Evolutionary conservation across 2,888 invertebrate species (phyloP).

Genomic region (Neoaliturus tenellus): DNA sequence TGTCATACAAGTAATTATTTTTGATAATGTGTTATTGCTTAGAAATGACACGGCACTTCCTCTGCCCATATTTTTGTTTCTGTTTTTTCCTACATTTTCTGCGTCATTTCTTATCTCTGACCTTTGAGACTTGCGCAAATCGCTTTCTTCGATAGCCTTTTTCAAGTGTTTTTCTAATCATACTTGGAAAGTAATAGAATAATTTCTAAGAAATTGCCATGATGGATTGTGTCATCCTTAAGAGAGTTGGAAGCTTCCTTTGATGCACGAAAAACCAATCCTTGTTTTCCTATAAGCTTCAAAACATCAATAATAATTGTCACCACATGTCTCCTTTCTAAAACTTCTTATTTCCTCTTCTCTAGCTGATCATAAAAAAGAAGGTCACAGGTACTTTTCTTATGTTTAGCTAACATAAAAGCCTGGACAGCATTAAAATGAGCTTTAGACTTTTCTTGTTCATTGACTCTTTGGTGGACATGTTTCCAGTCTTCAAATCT

Average conservation of each 20-base stretch:
- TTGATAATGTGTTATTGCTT: slow-evolving; percentile 52
- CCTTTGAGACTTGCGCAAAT: no score
- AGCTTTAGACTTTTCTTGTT: slow-evolving; percentile 1
- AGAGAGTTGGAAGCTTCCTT: not conserved
- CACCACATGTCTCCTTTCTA: slow-evolving; percentile 8
- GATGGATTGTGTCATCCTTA: slow-evolving; percentile 40
- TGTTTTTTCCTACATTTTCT: no score
- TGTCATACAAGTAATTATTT: slow-evolving; percentile 47
- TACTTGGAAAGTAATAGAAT: slow-evolving; percentile 39
- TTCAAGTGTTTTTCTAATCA: slow-evolving; percentile 35
- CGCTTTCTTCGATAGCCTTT: not conserved
- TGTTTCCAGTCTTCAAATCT: slow-evolving; percentile 13
- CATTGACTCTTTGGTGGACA: not conserved
- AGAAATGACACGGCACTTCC: slow-evolving; percentile 52
- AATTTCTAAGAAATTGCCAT: slow-evolving; percentile 49
- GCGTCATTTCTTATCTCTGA: slow-evolving; percentile 8
- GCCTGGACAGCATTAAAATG: not conserved
- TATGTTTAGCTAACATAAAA: not conserved
- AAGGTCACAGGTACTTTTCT: slow-evolving; percentile 4
- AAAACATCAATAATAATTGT: slow-evolving; percentile 5
- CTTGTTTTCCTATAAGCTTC: slow-evolving; percentile 57
- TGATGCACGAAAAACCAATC: slow-evolving; percentile 19
- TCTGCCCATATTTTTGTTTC: slow-evolving; percentile 44
- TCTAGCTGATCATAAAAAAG: not conserved
- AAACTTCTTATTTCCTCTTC: slow-evolving; percentile 24